Evolutionary conservation across 2,888 invertebrate genomes (phyloP).

Genomic region (Ormia ochracea): DNA sequence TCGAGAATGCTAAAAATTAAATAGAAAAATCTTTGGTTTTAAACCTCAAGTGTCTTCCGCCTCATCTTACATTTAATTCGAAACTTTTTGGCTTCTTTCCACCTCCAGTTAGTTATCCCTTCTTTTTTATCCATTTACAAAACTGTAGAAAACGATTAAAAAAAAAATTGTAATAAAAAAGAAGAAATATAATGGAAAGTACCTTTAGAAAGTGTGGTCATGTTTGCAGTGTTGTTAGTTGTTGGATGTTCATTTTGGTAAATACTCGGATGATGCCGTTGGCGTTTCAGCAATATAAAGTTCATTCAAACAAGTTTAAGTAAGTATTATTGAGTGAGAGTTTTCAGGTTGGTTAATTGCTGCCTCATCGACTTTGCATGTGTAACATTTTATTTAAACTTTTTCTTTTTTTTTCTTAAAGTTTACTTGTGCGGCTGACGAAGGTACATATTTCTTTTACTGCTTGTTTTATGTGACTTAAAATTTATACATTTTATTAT

Average conservation of each 20-base stretch:
- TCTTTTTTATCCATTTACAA: not conserved
- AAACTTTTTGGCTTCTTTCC: slow-evolving; percentile 35
- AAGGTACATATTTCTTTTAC: not conserved
- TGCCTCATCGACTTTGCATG: slow-evolving; percentile 31
- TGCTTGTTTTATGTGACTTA: not conserved
- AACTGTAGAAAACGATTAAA: not conserved
- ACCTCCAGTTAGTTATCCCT: not conserved
- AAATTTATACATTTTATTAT: not conserved
- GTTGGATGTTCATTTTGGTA: slow-evolving; percentile 27
- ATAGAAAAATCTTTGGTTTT: slow-evolving; percentile 41
- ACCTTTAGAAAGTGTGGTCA: slow-evolving; percentile 20
- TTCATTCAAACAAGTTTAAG: slow-evolving; percentile 13
- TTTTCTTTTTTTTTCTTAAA: not conserved
- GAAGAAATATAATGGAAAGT: slow-evolving; percentile 1
- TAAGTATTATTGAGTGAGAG: slow-evolving; percentile 33
- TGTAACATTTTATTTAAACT: slow-evolving; percentile 6
- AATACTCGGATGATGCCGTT: not conserved
- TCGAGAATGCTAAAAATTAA: slow-evolving; percentile 31
- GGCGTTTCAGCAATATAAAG: slow-evolving; percentile 1
- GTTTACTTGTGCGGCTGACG: not conserved
- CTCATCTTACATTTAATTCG: slow-evolving; percentile 43
- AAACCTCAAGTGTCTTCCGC: slow-evolving; percentile 54
- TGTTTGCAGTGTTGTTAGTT: slow-evolving; percentile 10
- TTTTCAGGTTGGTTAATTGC: slow-evolving; percentile 53
- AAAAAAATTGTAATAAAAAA: too few species aligned